Conservation (phyloP, 2,797 vertebrate genomes). For the Lophius americanus region DNA sequence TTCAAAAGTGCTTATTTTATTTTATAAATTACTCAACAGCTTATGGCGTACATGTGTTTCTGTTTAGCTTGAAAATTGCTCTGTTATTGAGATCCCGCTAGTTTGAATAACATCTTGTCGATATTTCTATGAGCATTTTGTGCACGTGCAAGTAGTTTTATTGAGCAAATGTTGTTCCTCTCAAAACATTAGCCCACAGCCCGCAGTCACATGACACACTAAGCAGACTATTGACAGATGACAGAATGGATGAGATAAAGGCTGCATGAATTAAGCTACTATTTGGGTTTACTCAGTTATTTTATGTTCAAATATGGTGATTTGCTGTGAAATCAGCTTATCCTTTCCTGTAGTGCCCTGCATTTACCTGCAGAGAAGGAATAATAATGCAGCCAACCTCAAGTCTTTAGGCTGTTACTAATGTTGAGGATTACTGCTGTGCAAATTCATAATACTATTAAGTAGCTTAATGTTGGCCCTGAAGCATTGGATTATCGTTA, state of each 20-base stretch:
- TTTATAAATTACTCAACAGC: too few species aligned
- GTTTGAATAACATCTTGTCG: constrained; percentile 25
- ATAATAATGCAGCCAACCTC: constrained; percentile 36
- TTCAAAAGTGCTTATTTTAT: too few species aligned
- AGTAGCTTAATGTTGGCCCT: constrained; percentile 57
- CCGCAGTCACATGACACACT: constrained; percentile 8
- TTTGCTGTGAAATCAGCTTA: constrained; percentile 13
- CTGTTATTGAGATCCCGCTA: constrained; percentile 26
- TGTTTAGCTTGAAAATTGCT: constrained; percentile 69
- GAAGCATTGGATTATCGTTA: constrained; percentile 55
- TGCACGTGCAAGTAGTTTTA: constrained; percentile 18
- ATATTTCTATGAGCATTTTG: constrained; percentile 30
- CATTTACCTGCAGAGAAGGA: constrained; percentile 38
- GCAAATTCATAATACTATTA: constrained; percentile 59
- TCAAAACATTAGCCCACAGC: constrained; percentile 22
- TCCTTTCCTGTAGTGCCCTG: constrained; percentile 9
- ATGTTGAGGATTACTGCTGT: constrained; percentile 46
- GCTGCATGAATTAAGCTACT: constrained; percentile 7
- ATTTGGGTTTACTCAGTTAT: constrained; percentile 25
- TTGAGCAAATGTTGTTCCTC: constrained; percentile 8
- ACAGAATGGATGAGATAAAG: constrained; percentile 13
- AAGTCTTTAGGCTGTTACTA: constrained; percentile 45
- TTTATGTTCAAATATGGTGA: constrained; percentile 24
- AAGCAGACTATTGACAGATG: constrained; percentile 21
- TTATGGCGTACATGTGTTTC: too few species aligned